Evolutionary conservation across 2,888 invertebrate species (phyloP), one percentile per base, ranked within the genome.

Genomic region (Aelia acuminata): DNA sequence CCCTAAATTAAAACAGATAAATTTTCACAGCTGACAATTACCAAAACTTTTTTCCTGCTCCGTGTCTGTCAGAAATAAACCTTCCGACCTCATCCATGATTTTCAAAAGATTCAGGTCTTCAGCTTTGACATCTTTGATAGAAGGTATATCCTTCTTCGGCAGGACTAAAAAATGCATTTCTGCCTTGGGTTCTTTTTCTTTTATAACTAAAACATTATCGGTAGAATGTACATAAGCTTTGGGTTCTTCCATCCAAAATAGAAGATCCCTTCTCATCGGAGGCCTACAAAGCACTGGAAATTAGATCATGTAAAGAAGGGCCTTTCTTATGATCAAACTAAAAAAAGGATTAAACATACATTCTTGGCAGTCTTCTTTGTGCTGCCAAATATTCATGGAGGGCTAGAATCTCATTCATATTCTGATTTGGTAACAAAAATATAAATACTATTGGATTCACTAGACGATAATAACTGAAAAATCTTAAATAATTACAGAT

Each of bases 121-220:
- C 92, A 80, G 91, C 92, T n/a, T 91, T 93, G 20, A 97, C 92
- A 88, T 94, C 92, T 91, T 94, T 95, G 90, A 97, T 94, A 90
- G 94, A 95, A 47, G 93, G 93, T 85, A 98, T 96, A 90, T 96
- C 93, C 90, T 94, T 94, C 91, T 94, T 94, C 0, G 97, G 96
- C 89, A 98, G 91, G 22, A 97, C 94, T 85, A 98, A 93, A 91
- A 94, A 98, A 92, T 98, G 98, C 92, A 94, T 93, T 91, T 94
- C 94, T 0, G 97, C 96, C 94, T 98, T 98, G 1, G 97, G 97
- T 92, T 95, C 98, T 92, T 96, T 96, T 92, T 98, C 98, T 91
- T 94, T 95, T 88, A 98, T 97, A 3, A 96, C 95, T 84, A 96
- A 95, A 22, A 95, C 92, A 88, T 93, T 92, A 87, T 96, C 94